Conservation (phyloP, 1,140 invertebrate genomes). For the Lordiphosa clarofinis region DNA sequence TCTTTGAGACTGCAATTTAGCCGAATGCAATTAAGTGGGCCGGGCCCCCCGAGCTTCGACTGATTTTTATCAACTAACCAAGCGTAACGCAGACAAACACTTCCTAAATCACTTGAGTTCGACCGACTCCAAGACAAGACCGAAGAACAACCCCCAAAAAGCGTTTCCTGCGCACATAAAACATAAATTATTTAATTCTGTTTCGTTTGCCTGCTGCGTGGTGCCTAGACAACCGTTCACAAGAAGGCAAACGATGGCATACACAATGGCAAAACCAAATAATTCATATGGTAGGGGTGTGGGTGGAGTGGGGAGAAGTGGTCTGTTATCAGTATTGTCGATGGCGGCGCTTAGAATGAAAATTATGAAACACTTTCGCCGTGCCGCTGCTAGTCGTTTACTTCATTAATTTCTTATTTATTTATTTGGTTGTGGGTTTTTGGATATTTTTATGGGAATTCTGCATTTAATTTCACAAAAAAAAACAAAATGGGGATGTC, state of each 20-base stretch:
- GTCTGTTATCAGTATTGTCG: conserved; percentile 52
- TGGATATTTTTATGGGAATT: background rate
- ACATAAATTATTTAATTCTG: conserved; percentile 73
- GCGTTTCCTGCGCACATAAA: conserved; percentile 71
- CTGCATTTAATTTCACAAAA: background rate
- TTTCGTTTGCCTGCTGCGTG: background rate
- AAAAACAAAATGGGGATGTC: too few relatives aligned
- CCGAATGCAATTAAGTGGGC: conserved; percentile 25
- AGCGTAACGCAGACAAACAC: conserved; percentile 79
- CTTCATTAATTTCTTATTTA: conserved; percentile 16
- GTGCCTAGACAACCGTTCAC: conserved; percentile 22
- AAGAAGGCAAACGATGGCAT: background rate
- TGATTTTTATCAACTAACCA: conserved; percentile 79
- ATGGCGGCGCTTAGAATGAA: conserved; percentile 60
- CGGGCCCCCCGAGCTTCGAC: conserved; percentile 42
- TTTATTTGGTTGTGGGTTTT: conserved; percentile 3
- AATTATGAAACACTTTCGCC: conserved; percentile 71
- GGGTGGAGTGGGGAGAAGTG: background rate
- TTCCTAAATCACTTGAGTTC: conserved; percentile 77
- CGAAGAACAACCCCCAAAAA: conserved; percentile 11
- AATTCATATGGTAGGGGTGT: too few relatives aligned
- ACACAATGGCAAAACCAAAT: too few relatives aligned
- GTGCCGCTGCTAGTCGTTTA: background rate
- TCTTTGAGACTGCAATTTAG: background rate
- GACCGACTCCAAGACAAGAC: conserved; percentile 2